Evolutionary conservation across 2,888 invertebrate species (phyloP).

Genomic region (Caenorhabditis sp.): DNA sequence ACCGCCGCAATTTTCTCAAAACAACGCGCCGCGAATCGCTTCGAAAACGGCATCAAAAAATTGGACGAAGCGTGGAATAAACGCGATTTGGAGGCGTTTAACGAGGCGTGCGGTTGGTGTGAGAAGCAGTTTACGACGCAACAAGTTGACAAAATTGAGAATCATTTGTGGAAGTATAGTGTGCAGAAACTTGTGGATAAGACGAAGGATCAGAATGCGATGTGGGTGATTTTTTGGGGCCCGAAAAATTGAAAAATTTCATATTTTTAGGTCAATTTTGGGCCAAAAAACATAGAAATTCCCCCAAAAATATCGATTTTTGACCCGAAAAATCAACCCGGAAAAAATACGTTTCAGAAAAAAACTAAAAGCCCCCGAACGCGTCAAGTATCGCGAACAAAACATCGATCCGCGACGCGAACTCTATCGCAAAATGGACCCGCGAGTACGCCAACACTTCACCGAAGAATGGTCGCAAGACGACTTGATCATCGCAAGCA

Average conservation of each 20-base stretch:
- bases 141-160: conserved; percentile 16
- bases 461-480: conserved; percentile 20
- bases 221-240: no score
- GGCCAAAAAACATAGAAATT: no score
- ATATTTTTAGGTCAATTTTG: no score
- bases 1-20: conserved; percentile 4
- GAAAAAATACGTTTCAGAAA: no score
- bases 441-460: conserved; percentile 7
- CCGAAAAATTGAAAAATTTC: no score
- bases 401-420: conserved; percentile 17
- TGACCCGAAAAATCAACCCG: no score
- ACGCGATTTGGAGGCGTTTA: conserved; percentile 30
- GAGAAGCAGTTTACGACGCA: conserved; percentile 21
- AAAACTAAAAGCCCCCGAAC: no score
- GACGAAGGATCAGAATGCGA: conserved; percentile 12
- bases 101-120: conserved; percentile 24
- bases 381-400: conserved; percentile 12
- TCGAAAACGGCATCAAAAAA: conserved; percentile 18
- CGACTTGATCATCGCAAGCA: conserved; percentile 5
- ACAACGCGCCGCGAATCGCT: conserved; percentile 4
- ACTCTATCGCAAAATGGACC: conserved; percentile 10
- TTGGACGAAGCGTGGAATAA: conserved; percentile 34
- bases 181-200: conserved; percentile 22
- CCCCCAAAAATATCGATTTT: no score
- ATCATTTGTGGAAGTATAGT: conserved; percentile 14